Evolutionary conservation across 2,797 vertebrate species (phyloP).

Genomic region (Aphelocoma californica): DNA sequence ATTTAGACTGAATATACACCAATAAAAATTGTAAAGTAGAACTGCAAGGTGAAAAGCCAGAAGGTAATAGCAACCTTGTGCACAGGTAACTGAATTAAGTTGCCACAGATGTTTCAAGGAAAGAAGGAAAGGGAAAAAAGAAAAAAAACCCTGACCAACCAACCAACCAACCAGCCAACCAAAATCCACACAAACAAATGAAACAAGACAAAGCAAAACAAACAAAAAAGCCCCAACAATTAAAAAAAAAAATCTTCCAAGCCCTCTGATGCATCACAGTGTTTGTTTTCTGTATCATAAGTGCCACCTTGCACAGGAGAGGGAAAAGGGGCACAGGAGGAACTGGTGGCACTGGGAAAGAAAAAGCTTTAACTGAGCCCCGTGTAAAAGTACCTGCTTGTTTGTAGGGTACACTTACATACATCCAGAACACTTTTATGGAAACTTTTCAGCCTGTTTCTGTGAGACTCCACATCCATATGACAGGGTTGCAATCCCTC

Average conservation of each 20-base stretch:
- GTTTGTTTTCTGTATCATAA: not conserved
- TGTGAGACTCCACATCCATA: not conserved
- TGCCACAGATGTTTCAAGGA: not conserved
- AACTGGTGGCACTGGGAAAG: not conserved
- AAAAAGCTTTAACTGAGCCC: not conserved
- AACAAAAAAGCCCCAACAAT: too few species aligned
- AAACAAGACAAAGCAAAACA: not conserved
- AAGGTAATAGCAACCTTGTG: not conserved
- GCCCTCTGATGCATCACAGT: not conserved
- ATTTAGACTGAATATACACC: not conserved
- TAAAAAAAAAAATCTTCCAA: too few species aligned
- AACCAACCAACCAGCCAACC: not conserved
- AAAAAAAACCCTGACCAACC: not conserved
- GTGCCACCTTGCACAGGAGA: not conserved
- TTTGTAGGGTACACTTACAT: not conserved
- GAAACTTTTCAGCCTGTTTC: not conserved
- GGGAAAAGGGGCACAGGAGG: not conserved
- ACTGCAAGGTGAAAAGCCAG: not conserved
- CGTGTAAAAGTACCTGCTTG: not conserved
- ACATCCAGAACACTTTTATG: not conserved
- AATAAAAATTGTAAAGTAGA: not conserved
- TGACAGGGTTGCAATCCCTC: not conserved
- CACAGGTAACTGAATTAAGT: not conserved
- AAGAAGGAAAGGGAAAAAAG: not conserved
- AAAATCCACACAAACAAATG: not conserved